phyloP scores from a whole-genome alignment of 2,113 vertebrate genomes.

The Pelvicachromis taeniatus region DNA sequence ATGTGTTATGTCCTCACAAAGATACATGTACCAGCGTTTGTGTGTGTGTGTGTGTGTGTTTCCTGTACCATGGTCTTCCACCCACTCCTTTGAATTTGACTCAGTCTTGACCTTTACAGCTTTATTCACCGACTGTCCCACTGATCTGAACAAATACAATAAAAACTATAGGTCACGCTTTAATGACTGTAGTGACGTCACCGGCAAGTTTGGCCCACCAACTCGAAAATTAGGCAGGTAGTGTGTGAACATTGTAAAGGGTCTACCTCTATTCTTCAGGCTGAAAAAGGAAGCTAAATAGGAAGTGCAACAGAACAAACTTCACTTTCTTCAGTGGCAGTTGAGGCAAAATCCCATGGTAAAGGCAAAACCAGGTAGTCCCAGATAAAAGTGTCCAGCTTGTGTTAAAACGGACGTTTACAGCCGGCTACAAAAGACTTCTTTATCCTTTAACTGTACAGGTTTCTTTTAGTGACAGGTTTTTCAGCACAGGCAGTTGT shows the following conservation, averaged over 20 bases:
- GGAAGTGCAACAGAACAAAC: neutral
- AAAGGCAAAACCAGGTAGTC: no score
- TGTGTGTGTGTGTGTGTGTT: neutral
- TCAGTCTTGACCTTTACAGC: slow-evolving; percentile 16
- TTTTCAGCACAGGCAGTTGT: neutral
- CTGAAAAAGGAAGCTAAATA: neutral
- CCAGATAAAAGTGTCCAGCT: neutral
- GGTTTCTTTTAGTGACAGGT: neutral
- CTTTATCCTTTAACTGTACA: neutral
- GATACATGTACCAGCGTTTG: neutral
- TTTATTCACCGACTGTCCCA: neutral
- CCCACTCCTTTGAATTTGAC: neutral
- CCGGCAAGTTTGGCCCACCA: neutral
- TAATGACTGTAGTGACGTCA: neutral
- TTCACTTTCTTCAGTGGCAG: neutral
- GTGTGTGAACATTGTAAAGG: neutral
- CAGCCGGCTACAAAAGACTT: neutral
- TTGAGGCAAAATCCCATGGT: no score
- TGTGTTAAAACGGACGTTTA: neutral
- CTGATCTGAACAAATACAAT: neutral
- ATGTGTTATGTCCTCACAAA: neutral
- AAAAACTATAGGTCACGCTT: neutral
- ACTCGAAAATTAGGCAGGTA: neutral
- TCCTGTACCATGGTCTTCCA: neutral
- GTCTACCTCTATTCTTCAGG: neutral